Percentiles rank a stretch among this genome's conserved stretches.
Conservation (phyloP, 1,140 invertebrate species). For the Stegodyphus dumicola region DNA sequence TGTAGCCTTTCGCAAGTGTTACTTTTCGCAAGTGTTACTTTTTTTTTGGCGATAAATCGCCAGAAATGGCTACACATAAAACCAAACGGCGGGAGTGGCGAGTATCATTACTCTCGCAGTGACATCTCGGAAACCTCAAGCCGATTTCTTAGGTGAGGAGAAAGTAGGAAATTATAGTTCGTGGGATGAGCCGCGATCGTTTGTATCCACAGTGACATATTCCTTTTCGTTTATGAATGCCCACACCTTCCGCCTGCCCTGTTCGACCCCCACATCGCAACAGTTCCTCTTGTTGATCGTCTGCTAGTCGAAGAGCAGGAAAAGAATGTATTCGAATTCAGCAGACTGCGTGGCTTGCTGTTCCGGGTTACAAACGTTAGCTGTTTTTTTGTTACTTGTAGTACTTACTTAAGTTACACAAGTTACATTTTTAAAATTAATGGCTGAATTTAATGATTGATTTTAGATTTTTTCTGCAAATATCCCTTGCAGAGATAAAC, state of each 20-base stretch:
- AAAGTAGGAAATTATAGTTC: slow-evolving; percentile 55
- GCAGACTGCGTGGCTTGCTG: too few species aligned
- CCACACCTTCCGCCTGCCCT: background rate
- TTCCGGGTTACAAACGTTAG: too few species aligned
- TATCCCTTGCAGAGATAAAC: too few species aligned
- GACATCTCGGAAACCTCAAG: background rate
- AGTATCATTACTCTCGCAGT: slow-evolving; percentile 36
- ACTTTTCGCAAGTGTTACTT: too few species aligned
- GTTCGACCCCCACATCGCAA: background rate
- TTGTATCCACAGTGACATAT: slow-evolving; percentile 25
- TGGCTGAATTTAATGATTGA: too few species aligned
- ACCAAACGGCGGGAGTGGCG: background rate
- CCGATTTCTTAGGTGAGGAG: background rate
- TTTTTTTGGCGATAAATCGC: too few species aligned
- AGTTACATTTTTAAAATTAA: too few species aligned
- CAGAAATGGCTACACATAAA: background rate
- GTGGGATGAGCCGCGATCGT: slow-evolving; percentile 8
- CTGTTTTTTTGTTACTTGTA: too few species aligned
- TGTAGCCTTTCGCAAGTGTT: too few species aligned
- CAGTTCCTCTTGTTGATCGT: slow-evolving; percentile 4
- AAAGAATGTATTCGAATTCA: background rate
- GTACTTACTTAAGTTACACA: too few species aligned
- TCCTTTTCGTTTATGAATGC: slow-evolving; percentile 1
- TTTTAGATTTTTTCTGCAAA: too few species aligned
- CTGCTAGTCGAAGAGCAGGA: background rate